Conservation (phyloP, 2,797 vertebrate species). For the Bovichtus variegatus region DNA sequence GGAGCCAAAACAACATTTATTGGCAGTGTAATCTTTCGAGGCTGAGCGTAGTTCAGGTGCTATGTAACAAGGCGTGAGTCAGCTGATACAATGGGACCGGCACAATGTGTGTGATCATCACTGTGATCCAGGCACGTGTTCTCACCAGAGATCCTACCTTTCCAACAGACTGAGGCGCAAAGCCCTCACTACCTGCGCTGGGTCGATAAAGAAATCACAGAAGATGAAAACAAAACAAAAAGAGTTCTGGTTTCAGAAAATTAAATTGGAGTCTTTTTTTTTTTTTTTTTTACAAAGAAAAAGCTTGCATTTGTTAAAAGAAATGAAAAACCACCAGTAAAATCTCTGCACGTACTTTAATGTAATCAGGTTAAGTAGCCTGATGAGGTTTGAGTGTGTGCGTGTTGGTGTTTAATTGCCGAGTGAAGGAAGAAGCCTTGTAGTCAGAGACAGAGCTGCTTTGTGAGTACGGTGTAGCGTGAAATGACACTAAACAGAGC, state of each 20-base stretch:
- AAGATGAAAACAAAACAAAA: background rate
- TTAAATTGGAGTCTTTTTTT: slow-evolving; percentile 22
- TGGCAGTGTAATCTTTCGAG: background rate
- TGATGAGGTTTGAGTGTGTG: slow-evolving; percentile 25
- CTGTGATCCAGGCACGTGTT: slow-evolving; percentile 29
- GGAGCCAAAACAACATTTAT: slow-evolving; percentile 19
- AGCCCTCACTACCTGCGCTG: slow-evolving; percentile 15
- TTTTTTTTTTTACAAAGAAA: background rate
- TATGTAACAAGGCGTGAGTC: background rate
- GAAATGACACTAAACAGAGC: slow-evolving; percentile 64
- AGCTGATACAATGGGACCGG: background rate
- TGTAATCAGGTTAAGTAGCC: slow-evolving; percentile 29
- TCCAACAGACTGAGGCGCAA: slow-evolving; percentile 8
- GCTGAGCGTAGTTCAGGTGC: background rate
- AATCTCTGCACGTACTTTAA: slow-evolving; percentile 36
- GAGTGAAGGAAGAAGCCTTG: slow-evolving; percentile 33
- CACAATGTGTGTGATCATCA: slow-evolving; percentile 16
- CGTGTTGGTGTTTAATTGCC: slow-evolving; percentile 17
- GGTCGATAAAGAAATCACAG: slow-evolving; percentile 22
- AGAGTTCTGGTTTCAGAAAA: slow-evolving; percentile 8
- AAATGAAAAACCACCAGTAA: slow-evolving; percentile 16
- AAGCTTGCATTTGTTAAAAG: too few relatives aligned
- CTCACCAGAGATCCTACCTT: slow-evolving; percentile 8
- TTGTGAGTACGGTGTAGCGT: slow-evolving; percentile 49
- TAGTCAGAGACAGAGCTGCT: slow-evolving; percentile 59